Evolutionary conservation across 2,888 invertebrate genomes (phyloP).

Genomic region (Pseudeuparius sepicola): DNA sequence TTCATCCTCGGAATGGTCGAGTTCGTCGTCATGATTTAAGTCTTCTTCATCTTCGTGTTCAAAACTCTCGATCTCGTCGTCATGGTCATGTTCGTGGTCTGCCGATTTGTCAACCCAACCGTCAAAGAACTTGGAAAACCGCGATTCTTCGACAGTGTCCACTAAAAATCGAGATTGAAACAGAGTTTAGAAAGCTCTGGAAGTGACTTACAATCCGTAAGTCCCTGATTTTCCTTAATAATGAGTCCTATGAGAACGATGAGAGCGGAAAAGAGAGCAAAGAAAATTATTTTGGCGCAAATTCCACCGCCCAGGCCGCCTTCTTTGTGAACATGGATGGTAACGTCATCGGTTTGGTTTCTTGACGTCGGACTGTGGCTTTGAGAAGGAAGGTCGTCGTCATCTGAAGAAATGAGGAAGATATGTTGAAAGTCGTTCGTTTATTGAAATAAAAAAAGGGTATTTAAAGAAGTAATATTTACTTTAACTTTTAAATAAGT

Average conservation of each 20-base stretch:
- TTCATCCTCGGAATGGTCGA: constrained; percentile 31
- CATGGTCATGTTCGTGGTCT: constrained; percentile 45
- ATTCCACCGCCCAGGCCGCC: constrained; percentile 71
- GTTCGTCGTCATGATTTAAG: constrained; percentile 27
- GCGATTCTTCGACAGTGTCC: constrained; percentile 52
- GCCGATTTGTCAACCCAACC: constrained; percentile 63
- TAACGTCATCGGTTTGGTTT: constrained; percentile 55
- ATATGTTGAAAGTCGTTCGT: too few relatives aligned
- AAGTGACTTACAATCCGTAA: constrained; percentile 63
- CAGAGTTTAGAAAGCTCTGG: too few relatives aligned
- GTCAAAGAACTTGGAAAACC: constrained; percentile 64
- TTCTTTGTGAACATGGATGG: constrained; percentile 69
- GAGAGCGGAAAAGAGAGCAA: constrained; percentile 60
- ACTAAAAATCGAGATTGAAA: constrained; percentile 1
- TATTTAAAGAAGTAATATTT: too few relatives aligned
- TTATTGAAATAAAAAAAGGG: too few relatives aligned
- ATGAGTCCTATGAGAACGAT: constrained; percentile 66
- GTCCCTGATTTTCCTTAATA: constrained; percentile 68
- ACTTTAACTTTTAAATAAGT: too few relatives aligned
- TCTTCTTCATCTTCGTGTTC: constrained; percentile 37
- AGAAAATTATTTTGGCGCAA: constrained; percentile 77
- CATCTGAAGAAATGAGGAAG: constrained; percentile 25
- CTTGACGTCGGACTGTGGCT: constrained; percentile 27
- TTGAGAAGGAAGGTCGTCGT: constrained; percentile 26
- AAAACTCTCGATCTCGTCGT: too few relatives aligned